Evolutionary conservation across 2,113 vertebrate species (phyloP), one percentile per base, ranked within the genome.

Genomic region (Polyodon spathula): DNA sequence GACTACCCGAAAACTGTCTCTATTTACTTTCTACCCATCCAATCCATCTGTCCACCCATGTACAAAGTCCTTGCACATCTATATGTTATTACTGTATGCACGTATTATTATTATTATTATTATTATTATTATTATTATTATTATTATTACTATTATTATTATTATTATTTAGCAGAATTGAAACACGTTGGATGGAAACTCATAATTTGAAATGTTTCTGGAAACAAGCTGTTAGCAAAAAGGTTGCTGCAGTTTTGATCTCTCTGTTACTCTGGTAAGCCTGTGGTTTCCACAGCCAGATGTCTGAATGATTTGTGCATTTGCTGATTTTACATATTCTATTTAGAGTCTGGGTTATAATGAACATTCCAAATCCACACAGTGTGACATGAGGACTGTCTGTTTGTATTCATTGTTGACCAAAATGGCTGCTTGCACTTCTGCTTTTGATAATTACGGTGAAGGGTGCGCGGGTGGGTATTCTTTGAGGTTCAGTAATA

Each of bases 401-500:
- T 56, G 27, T 38, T 40, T 60, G 59, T 38, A 48, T 60, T 50
- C 12, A 60, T 50, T 48, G 39, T 38, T 27, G 50, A 51, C 38
- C 46, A 51, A 37, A 48, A 60, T 15, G 38, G 16, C 10, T 38
- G 54, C 9, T 56, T 56, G 27, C 54, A 17, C 27, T 15, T 27
- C 11, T 59, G 37, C 6, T n/a, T 10, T 6, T 59, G 44, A n/a
- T 46, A 44, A 48, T 55, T 50, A 56, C 37, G 39, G 40, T 27
- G 27, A 27, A 27, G 27, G 27, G 27, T 27, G 27, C 27, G 27
- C 27, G 27, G 27, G 27, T 11, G 17, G 52, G 50, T 17, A 15
- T 54, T 57, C 46, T 64, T 54, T 58, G 50, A 63, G 58, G 50
- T 59, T 61, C 12, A 43, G 37, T 64, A 63, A 73, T 58, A 54